Percentiles rank a stretch among this genome's conserved stretches.
Conservation (phyloP, 2,113 vertebrate species). For the Harpagus bidentatus region DNA sequence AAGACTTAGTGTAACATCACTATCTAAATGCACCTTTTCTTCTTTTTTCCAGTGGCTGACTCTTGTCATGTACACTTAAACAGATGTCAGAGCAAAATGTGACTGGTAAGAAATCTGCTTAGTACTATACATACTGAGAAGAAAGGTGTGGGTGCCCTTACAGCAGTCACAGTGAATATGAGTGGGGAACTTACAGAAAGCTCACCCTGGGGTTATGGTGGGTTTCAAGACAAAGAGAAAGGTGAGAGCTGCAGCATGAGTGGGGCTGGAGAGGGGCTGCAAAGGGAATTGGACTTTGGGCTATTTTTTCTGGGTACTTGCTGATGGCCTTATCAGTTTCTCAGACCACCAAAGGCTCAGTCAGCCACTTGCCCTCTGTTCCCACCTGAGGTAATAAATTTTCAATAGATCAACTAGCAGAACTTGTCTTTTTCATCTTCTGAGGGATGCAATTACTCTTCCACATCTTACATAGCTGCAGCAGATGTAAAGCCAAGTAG, state of each 20-base stretch:
- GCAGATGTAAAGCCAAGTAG: neutral
- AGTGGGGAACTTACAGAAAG: neutral
- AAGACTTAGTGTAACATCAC: neutral
- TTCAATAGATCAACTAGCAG: neutral
- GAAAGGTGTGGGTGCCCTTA: neutral
- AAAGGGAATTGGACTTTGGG: neutral
- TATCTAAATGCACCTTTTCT: neutral
- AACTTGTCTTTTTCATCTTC: neutral
- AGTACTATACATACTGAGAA: neutral
- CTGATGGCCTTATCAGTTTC: neutral
- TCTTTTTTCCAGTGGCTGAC: slow-evolving; percentile 58
- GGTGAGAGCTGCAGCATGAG: neutral
- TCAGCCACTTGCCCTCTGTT: neutral
- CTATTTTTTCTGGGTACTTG: neutral
- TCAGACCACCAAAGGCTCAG: neutral
- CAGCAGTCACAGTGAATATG: neutral
- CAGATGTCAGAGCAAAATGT: neutral
- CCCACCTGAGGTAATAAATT: neutral
- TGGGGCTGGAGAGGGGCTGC: neutral
- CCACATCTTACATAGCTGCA: neutral
- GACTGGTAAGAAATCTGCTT: slow-evolving; percentile 35
- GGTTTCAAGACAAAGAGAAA: neutral
- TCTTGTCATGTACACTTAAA: slow-evolving; percentile 62
- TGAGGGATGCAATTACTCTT: neutral
- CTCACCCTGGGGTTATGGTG: neutral